Conservation (phyloP, 2,888 invertebrate genomes). For the Mythimna vitellina region DNA sequence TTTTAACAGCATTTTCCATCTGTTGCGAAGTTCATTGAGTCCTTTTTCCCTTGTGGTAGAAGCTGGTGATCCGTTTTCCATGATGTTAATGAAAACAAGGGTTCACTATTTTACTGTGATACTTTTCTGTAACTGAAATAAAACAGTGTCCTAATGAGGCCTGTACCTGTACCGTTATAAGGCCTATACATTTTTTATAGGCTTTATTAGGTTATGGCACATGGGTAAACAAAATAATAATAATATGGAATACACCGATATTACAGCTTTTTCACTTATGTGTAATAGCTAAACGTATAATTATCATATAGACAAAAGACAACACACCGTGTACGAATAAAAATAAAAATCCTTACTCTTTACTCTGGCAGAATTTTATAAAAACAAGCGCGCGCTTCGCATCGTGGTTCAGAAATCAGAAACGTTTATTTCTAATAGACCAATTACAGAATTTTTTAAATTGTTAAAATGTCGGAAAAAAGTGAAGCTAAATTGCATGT, state of each 20-base stretch:
- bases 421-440: too few species aligned
- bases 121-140: neutral
- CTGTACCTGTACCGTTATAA: constrained; percentile 3
- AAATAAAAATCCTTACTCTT: neutral
- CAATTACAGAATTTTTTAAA: too few species aligned
- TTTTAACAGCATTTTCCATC: constrained; percentile 3
- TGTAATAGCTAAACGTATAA: neutral
- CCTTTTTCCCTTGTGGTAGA: neutral
- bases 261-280: neutral
- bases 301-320: constrained; percentile 1
- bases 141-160: neutral
- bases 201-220: neutral
- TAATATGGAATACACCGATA: neutral
- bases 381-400: constrained; percentile 1
- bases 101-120: neutral
- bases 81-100: neutral
- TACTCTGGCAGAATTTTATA: neutral
- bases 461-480: too few species aligned
- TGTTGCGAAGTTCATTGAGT: constrained; percentile 1
- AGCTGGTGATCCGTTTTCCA: neutral
- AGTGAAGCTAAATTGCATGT: too few species aligned
- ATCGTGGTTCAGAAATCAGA: neutral
- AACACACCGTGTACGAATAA: neutral
- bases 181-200: constrained; percentile 1
- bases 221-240: neutral